A percentile compares a stretch with the other conserved stretches of the same genome.
Conservation (phyloP, 2,797 vertebrate species). For the Phrynocephalus guinanensis region DNA sequence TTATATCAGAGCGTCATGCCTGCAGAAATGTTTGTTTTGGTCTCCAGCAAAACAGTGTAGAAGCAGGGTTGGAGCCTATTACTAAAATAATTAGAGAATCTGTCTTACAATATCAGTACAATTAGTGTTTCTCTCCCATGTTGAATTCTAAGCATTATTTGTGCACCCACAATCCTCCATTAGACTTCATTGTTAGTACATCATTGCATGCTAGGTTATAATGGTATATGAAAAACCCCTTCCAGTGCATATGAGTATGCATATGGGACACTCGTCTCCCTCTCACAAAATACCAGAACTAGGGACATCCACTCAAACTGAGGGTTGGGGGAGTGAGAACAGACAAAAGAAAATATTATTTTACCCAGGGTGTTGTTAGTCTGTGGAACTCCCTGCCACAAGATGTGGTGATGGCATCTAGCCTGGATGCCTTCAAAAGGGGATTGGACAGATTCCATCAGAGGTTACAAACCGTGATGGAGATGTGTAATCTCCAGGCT, state of each 20-base stretch:
- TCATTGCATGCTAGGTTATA: background rate
- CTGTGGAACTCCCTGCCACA: too few species aligned
- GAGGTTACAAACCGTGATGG: too few species aligned
- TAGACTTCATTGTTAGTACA: background rate
- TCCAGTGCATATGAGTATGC: background rate
- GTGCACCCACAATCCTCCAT: background rate
- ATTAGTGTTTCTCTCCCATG: background rate
- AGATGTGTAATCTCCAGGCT: too few species aligned
- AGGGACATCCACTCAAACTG: too few species aligned
- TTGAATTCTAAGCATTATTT: background rate
- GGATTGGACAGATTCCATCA: too few species aligned
- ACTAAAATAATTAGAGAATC: background rate
- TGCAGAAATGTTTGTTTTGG: conserved; percentile 30
- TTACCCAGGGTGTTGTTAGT: too few species aligned
- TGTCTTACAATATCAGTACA: background rate
- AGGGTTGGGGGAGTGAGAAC: too few species aligned
- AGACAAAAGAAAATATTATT: too few species aligned
- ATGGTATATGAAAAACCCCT: background rate
- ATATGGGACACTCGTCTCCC: too few species aligned
- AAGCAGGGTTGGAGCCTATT: background rate
- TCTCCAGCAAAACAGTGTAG: background rate
- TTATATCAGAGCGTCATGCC: conserved; percentile 47
- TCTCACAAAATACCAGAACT: too few species aligned
- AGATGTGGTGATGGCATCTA: too few species aligned
- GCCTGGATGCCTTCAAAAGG: too few species aligned